Percentiles rank a stretch among this genome's conserved stretches.
Conservation (phyloP, 2,797 vertebrate genomes). For the Cirrhinus molitorella region DNA sequence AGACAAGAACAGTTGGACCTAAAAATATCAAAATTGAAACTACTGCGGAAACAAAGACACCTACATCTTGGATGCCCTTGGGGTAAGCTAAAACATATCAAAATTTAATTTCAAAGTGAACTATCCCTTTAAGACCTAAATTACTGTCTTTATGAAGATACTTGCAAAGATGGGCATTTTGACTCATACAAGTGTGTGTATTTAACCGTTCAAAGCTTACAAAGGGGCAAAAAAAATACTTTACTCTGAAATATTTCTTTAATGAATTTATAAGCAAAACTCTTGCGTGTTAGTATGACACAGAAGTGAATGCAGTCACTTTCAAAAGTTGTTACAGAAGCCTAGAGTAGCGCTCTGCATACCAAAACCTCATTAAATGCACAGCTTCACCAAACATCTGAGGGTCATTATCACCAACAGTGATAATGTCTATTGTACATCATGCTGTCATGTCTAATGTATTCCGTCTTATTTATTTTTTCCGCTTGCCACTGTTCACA, state of each 20-base stretch:
- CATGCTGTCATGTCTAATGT: constrained; percentile 57
- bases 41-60: too few species aligned
- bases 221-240: background rate
- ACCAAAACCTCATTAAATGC: constrained; percentile 49
- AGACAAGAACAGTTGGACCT: too few species aligned
- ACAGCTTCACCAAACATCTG: constrained; percentile 49
- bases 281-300: background rate
- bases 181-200: too few species aligned
- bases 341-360: background rate
- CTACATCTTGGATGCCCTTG: too few species aligned
- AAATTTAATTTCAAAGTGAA: too few species aligned
- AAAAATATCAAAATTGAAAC: too few species aligned
- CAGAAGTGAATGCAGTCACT: background rate
- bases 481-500: constrained; percentile 55
- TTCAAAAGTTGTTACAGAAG: constrained; percentile 6
- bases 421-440: constrained; percentile 52
- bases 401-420: constrained; percentile 55
- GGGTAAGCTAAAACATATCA: too few species aligned
- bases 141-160: too few species aligned
- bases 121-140: too few species aligned
- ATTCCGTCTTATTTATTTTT: constrained; percentile 64
- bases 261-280: background rate
- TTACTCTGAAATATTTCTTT: background rate
- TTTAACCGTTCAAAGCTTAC: too few species aligned
- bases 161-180: too few species aligned